A percentile compares a stretch with the other conserved stretches of the same genome.
Conservation (phyloP, 2,888 invertebrate species). For the Pristionchus mayeri region DNA sequence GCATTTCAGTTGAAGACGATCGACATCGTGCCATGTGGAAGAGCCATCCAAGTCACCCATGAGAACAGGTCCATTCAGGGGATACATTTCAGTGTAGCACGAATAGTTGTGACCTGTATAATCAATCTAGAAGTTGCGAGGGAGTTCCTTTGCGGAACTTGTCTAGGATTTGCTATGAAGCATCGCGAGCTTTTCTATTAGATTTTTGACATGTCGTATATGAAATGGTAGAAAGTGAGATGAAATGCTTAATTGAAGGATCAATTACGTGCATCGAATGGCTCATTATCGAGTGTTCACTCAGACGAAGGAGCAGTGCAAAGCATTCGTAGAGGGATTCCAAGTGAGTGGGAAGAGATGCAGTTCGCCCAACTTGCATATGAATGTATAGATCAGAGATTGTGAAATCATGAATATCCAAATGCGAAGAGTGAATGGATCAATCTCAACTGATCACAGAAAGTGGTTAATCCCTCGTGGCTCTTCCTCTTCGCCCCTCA, state of each 20-base stretch:
- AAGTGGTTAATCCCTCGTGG: slow-evolving; percentile 88
- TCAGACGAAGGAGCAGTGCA: slow-evolving; percentile 96
- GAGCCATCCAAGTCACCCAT: slow-evolving; percentile 91
- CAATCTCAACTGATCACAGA: too few species aligned
- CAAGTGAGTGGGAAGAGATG: slow-evolving; percentile 85
- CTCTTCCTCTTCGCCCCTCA: slow-evolving; percentile 93
- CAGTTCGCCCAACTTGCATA: too few species aligned
- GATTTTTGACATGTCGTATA: too few species aligned
- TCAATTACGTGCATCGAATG: slow-evolving; percentile 97
- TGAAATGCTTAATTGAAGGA: slow-evolving; percentile 81
- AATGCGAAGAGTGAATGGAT: too few species aligned
- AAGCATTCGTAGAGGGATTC: slow-evolving; percentile 96
- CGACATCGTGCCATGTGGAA: slow-evolving; percentile 95
- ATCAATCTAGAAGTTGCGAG: too few species aligned
- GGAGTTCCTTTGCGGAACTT: too few species aligned
- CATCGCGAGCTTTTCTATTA: too few species aligned
- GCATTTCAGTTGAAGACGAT: slow-evolving; percentile 87
- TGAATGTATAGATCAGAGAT: too few species aligned
- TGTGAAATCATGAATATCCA: too few species aligned
- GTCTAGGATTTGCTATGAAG: too few species aligned
- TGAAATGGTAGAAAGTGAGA: not conserved
- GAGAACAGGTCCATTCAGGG: slow-evolving; percentile 87
- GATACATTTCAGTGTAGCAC: not conserved
- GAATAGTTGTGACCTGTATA: too few species aligned
- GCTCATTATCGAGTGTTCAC: slow-evolving; percentile 98